phyloP scores from a whole-genome alignment of 1,140 invertebrate species.

The Cotesia typhae region DNA sequence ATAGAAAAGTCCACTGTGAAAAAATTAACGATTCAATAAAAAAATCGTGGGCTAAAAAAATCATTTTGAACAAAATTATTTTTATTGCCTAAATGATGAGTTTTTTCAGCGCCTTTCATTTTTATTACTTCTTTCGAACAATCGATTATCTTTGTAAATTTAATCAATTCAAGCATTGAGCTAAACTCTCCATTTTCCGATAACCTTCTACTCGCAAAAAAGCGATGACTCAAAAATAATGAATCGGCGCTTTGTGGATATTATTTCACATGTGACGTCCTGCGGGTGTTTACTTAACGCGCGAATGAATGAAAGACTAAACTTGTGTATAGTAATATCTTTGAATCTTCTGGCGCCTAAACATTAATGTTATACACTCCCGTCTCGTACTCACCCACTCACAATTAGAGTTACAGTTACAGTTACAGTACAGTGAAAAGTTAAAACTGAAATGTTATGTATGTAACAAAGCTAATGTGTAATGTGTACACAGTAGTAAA shows the following conservation, averaged over 20 bases:
- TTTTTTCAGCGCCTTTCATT: no score
- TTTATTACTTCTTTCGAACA: no score
- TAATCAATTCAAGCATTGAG: no score
- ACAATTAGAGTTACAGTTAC: neutral
- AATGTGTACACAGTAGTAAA: constrained; percentile 4
- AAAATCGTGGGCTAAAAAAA: no score
- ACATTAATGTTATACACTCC: neutral
- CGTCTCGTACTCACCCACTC: no score
- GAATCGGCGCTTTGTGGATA: constrained; percentile 6
- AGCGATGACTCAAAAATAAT: constrained; percentile 1
- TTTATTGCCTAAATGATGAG: no score
- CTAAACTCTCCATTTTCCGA: no score
- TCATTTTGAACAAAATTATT: no score
- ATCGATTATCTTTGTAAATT: no score
- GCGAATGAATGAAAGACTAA: constrained; percentile 14
- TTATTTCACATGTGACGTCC: constrained; percentile 17
- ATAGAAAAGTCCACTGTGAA: no score
- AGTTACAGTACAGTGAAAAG: neutral
- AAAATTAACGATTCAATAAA: no score
- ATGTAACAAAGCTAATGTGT: neutral
- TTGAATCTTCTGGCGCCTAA: neutral
- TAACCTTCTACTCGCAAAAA: no score
- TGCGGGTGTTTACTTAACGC: constrained; percentile 10
- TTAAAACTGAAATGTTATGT: neutral
- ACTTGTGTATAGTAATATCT: neutral